These are phyloP conservation scores for Gortyna flavago DNA, from an alignment of 2,888 invertebrate genomes.

Conservation along the genomic window DNA sequence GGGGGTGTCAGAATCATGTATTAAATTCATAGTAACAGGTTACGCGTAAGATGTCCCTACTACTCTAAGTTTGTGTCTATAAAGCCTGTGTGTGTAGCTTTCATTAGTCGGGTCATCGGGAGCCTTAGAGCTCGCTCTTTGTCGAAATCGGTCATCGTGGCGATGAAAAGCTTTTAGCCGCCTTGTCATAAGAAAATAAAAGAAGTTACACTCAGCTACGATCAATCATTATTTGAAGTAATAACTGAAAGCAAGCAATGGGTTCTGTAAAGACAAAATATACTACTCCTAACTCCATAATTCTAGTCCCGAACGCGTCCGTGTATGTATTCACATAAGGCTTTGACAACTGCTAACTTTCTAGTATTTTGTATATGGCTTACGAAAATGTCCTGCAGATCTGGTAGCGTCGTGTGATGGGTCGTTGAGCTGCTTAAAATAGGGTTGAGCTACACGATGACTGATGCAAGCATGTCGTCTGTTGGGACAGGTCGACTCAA, in stretches of 20 bases:
- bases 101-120: background rate
- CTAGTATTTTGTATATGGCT: background rate
- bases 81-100: no score
- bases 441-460: background rate
- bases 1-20: background rate
- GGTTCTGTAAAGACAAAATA: constrained; percentile 4
- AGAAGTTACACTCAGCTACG: background rate
- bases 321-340: no score
- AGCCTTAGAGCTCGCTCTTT: background rate
- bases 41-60: background rate
- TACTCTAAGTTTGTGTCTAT: background rate
- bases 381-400: background rate
- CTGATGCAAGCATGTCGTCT: background rate
- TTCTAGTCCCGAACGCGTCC: background rate
- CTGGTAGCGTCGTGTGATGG: background rate
- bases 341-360: background rate
- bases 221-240: constrained; percentile 31
- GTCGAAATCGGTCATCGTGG: background rate
- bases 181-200: constrained; percentile 23
- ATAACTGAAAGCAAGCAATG: background rate
- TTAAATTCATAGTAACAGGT: background rate
- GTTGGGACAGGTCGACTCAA: background rate
- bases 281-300: background rate
- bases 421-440: background rate
- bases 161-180: constrained; percentile 15